These are phyloP conservation scores for Opisthocomus hoazin DNA, from an alignment of 2,113 vertebrate species.

Conservation along the genomic window DNA sequence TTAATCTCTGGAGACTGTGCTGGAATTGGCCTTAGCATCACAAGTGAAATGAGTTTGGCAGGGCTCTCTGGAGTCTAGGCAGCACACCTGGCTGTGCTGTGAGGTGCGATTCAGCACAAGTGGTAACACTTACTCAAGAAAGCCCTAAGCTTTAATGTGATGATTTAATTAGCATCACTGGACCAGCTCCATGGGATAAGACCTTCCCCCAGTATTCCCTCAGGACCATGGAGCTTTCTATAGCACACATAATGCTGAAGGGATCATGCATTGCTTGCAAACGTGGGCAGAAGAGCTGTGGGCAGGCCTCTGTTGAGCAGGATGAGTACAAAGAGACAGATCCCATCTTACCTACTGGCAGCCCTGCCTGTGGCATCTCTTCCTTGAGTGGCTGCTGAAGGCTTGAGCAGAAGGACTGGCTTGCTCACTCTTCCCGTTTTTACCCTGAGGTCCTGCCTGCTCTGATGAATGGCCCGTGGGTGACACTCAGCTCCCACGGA, in stretches of 20 bases:
- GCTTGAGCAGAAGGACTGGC: background rate
- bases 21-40: constrained; percentile 4
- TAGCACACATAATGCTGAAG: background rate
- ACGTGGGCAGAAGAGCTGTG: background rate
- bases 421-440: background rate
- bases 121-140: constrained; percentile 47
- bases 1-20: background rate
- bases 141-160: constrained; percentile 31
- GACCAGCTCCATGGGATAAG: constrained; percentile 3
- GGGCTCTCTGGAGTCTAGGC: constrained; percentile 4
- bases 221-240: background rate
- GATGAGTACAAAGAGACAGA: background rate
- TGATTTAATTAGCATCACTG: constrained; percentile 56
- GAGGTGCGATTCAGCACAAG: background rate
- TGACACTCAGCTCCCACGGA: background rate
- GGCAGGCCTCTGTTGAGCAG: background rate
- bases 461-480: background rate
- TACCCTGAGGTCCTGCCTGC: background rate
- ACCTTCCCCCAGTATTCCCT: background rate
- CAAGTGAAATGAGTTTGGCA: constrained; percentile 52
- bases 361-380: background rate
- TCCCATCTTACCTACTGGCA: background rate
- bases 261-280: background rate
- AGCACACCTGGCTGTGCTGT: background rate
- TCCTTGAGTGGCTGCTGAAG: background rate